Percentiles rank a stretch among this genome's conserved stretches.
These are phyloP conservation scores for Eurytoma californica DNA, from an alignment of 2,888 invertebrate genomes.

Conservation along the genomic window DNA sequence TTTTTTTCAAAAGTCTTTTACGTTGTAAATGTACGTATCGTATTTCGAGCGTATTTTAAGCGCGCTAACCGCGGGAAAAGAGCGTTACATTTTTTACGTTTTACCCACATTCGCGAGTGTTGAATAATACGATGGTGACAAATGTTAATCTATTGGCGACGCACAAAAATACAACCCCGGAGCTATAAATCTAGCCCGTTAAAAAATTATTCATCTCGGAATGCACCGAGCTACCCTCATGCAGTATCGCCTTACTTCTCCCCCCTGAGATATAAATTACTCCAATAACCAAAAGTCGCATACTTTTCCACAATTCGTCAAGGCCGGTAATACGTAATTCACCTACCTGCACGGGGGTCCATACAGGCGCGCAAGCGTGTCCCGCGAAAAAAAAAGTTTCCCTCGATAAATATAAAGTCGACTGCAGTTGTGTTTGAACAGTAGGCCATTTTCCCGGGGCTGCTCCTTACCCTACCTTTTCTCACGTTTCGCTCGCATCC, in stretches of 20 bases:
- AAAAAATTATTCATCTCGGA: not conserved
- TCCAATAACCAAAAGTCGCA: conserved; percentile 3
- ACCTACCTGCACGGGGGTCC: not conserved
- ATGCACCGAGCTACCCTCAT: not conserved
- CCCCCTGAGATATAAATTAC: conserved; percentile 19
- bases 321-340: conserved; percentile 10
- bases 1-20: no score
- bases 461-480: conserved; percentile 30
- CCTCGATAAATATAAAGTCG: conserved; percentile 28
- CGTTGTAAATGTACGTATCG: no score
- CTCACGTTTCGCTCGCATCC: conserved; percentile 26
- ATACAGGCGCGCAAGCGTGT: not conserved
- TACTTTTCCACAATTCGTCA: conserved; percentile 42
- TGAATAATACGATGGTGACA: not conserved
- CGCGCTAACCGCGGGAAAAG: no score
- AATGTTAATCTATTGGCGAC: not conserved
- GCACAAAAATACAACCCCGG: not conserved
- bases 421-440: not conserved
- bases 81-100: no score
- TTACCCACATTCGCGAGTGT: no score
- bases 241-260: not conserved
- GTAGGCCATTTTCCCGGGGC: conserved; percentile 4
- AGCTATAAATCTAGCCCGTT: not conserved
- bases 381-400: conserved; percentile 10
- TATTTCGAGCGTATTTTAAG: no score